Conservation (phyloP, 1,140 invertebrate genomes). For the Maniola jurtina region DNA sequence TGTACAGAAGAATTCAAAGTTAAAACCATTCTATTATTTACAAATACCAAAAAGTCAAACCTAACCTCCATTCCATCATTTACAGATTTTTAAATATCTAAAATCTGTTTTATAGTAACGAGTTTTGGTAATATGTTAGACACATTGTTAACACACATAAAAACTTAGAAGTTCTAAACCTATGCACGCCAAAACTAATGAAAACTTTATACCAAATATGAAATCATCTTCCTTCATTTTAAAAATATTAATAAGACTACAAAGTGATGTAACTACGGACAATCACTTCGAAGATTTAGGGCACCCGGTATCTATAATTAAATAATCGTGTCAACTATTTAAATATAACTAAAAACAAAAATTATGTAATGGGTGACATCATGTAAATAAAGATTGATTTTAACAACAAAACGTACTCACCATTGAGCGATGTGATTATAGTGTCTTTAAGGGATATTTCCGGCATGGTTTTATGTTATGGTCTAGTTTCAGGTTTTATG, state of each 20-base stretch:
- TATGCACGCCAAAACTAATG: slow-evolving; percentile 19
- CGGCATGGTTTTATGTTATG: slow-evolving; percentile 44
- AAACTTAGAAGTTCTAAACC: not conserved
- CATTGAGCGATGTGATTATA: slow-evolving; percentile 63
- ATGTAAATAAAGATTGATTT: slow-evolving; percentile 35
- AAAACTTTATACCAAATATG: slow-evolving; percentile 41
- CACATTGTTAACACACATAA: not conserved
- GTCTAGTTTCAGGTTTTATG: slow-evolving; percentile 43
- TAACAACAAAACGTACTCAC: slow-evolving; percentile 39
- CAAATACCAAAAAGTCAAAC: too few species aligned
- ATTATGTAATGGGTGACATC: slow-evolving; percentile 59
- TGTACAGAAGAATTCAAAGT: too few species aligned
- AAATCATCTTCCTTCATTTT: slow-evolving; percentile 41
- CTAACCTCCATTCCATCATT: too few species aligned
- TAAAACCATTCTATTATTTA: too few species aligned
- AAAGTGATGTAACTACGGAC: slow-evolving; percentile 35
- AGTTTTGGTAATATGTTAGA: too few species aligned
- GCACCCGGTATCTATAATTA: slow-evolving; percentile 66
- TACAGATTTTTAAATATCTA: too few species aligned
- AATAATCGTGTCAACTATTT: slow-evolving; percentile 58
- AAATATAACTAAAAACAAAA: slow-evolving; percentile 54
- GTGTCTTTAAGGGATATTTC: slow-evolving; percentile 61
- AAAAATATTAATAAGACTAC: slow-evolving; percentile 18
- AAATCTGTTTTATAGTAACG: too few species aligned
- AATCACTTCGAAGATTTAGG: slow-evolving; percentile 42